Conservation (phyloP, 2,888 invertebrate genomes). For the Mythimna impura region DNA sequence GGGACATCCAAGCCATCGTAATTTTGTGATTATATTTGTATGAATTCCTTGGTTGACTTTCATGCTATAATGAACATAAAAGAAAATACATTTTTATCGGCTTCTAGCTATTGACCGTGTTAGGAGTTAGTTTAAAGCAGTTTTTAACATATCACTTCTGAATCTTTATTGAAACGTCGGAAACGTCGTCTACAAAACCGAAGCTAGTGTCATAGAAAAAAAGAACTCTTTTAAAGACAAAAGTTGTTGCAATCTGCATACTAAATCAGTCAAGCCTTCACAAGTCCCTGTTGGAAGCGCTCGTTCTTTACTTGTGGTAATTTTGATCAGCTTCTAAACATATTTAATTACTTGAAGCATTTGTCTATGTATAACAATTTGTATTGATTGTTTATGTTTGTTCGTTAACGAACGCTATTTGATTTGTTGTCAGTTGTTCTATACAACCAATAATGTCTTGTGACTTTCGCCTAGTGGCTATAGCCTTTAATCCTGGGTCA, state of each 20-base stretch:
- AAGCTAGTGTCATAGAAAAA: slow-evolving; percentile 7
- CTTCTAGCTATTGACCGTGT: not conserved
- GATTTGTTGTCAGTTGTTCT: not conserved
- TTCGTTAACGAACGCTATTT: not conserved
- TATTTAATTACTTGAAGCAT: not conserved
- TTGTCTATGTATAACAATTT: not conserved
- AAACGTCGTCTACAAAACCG: slow-evolving; percentile 29
- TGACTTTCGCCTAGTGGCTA: slow-evolving; percentile 1
- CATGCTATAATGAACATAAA: slow-evolving; percentile 18
- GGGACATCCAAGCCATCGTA: slow-evolving; percentile 1
- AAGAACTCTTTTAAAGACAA: slow-evolving; percentile 23
- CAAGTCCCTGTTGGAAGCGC: slow-evolving; percentile 7
- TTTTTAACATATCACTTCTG: not conserved
- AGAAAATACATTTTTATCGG: not conserved
- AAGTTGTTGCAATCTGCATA: slow-evolving; percentile 41
- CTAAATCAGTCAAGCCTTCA: slow-evolving; percentile 32
- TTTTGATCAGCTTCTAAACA: slow-evolving; percentile 7
- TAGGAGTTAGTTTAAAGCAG: not conserved
- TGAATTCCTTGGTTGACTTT: slow-evolving; percentile 20
- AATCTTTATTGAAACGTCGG: slow-evolving; percentile 11
- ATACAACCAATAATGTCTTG: not conserved
- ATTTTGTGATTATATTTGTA: slow-evolving; percentile 1
- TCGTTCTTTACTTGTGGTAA: slow-evolving; percentile 6
- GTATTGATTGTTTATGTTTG: not conserved
- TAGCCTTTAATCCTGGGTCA: slow-evolving; percentile 27